Evolutionary conservation across 2,113 vertebrate species (phyloP), one percentile per base, ranked within the genome.

Genomic region (Podarcis raffonei): DNA sequence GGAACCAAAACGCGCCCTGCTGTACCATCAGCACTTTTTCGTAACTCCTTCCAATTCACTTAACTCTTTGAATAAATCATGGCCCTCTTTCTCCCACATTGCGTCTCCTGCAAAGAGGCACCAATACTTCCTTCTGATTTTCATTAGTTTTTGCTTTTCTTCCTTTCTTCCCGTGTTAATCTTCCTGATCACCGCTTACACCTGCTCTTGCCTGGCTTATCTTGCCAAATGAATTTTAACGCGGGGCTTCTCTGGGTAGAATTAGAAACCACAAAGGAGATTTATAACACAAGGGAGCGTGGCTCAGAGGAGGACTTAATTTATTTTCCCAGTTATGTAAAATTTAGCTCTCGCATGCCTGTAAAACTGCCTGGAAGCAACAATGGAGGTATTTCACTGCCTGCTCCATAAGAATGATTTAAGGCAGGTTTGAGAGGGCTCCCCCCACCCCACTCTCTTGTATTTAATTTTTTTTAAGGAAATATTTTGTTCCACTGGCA

Each of bases 301-400:
- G 72, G 84, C 87, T 84, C 91, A 89, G 88, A 95, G 72, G 90
- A 95, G 72, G 72, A 0, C 53, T 76, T 94, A 89, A 96, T 94
- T 96, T 95, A 94, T 95, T 93, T 95, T 93, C 91, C 79, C 78
- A 92, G 89, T 95, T 94, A 95, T 1, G 15, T 89, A 95, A 96
- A 96, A 96, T 93, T 95, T 89, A 93, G 91, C 71, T 94, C 87
- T 93, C 78, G 57, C 3, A 0, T 87, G 84, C 84, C 86, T 93
- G 91, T 95, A 95, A 96, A 95, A 83, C 88, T 25, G 20, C 90
- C 93, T 57, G 69, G 78, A 94, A 95, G 88, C 59, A 91, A 37
- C 83, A 91, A 80, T 86, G 87, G 87, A 83, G 93, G 78, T 92
- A 91, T 94, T 93, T 96, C 89, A 95, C 27, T 76, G 75, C 18